Conservation (phyloP, 2,888 invertebrate genomes). For the Drosophila ustulata region DNA sequence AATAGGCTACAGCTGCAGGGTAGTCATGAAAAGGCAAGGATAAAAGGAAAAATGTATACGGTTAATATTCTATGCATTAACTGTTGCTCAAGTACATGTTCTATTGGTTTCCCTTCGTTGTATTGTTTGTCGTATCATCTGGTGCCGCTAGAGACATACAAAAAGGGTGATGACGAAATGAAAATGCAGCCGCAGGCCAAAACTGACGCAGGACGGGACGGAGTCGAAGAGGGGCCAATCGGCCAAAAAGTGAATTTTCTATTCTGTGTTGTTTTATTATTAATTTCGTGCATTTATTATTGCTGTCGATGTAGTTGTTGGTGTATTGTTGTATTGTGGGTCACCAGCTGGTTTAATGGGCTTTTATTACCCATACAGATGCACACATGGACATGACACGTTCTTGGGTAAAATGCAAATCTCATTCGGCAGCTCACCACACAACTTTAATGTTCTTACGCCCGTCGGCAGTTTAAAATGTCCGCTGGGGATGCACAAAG, state of each 20-base stretch:
- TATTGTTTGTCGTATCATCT: constrained; percentile 5
- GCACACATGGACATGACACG: constrained; percentile 29
- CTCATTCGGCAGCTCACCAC: constrained; percentile 43
- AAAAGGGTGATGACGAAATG: constrained; percentile 46
- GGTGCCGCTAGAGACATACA: constrained; percentile 27
- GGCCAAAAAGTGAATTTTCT: constrained; percentile 67
- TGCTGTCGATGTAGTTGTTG: constrained; percentile 21
- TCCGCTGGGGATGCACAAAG: constrained; percentile 62
- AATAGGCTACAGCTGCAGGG: constrained; percentile 55
- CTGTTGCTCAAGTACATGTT: constrained; percentile 45
- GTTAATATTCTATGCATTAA: constrained; percentile 74
- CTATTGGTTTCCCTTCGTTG: constrained; percentile 12
- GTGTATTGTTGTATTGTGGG: constrained; percentile 32
- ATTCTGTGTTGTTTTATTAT: constrained; percentile 76
- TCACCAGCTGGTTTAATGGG: constrained; percentile 60
- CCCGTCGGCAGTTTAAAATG: constrained; percentile 70
- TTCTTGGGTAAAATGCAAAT: constrained; percentile 66
- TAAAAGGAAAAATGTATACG: constrained; percentile 24
- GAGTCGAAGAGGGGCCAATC: constrained; percentile 37
- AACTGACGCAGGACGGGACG: constrained; percentile 5
- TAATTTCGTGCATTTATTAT: constrained; percentile 62
- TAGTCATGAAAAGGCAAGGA: constrained; percentile 1
- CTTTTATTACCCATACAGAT: constrained; percentile 50
- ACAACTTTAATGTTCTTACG: constrained; percentile 64
- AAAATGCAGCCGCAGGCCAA: constrained; percentile 60